A percentile compares a stretch with the other conserved stretches of the same genome.
Conservation (phyloP, 2,797 vertebrate genomes). For the Sebastes hopkinsi region DNA sequence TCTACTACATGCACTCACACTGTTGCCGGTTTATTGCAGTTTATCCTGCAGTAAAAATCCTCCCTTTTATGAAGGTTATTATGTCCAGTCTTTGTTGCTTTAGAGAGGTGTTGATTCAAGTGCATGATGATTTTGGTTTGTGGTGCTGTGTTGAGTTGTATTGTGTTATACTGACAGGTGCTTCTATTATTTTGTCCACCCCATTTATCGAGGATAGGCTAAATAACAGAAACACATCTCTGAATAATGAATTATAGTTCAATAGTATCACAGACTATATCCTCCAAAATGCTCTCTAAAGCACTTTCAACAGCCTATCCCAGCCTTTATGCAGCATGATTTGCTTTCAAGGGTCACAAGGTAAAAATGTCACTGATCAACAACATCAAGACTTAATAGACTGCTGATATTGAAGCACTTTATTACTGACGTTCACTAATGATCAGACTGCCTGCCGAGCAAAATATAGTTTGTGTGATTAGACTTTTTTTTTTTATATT, state of each 20-base stretch:
- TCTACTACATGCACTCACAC: not conserved
- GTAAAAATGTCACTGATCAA: not conserved
- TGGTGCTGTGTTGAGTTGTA: not conserved
- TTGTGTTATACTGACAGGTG: not conserved
- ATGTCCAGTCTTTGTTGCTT: not conserved
- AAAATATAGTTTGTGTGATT: not conserved
- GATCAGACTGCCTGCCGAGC: not conserved
- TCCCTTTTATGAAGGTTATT: not conserved
- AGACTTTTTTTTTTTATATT: not conserved
- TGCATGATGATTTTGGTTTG: not conserved
- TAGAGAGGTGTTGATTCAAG: not conserved
- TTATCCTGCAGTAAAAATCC: not conserved
- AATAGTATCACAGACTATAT: not conserved
- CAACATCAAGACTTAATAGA: not conserved
- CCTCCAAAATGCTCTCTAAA: not conserved
- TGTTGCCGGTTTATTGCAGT: not conserved
- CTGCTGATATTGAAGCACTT: not conserved
- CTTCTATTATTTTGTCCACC: not conserved
- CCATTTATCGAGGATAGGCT: not conserved
- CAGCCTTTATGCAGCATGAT: not conserved
- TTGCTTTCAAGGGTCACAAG: not conserved
- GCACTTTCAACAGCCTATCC: not conserved
- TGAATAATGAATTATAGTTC: not conserved
- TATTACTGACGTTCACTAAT: not conserved
- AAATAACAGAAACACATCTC: not conserved